A percentile compares a stretch with the other conserved stretches of the same genome.
phyloP scores from a whole-genome alignment of 2,888 invertebrate species.

The Sminthurides aquaticus region DNA sequence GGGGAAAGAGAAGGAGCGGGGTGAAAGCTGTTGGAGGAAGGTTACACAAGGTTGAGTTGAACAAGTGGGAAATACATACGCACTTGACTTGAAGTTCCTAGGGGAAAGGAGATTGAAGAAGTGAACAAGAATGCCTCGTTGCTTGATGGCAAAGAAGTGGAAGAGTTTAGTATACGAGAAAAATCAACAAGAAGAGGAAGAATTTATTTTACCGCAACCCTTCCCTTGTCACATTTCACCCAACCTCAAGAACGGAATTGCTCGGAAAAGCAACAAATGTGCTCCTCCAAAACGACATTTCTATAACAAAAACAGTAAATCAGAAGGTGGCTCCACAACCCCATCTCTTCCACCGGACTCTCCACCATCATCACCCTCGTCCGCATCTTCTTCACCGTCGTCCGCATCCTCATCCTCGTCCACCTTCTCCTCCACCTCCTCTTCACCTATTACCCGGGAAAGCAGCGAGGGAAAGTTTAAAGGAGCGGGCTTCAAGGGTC shows the following conservation, averaged over 20 bases:
- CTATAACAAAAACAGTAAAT: constrained; percentile 3
- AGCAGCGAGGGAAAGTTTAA: neutral
- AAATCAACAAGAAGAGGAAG: constrained; percentile 35
- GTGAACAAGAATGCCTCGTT: constrained; percentile 70
- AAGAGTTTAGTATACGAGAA: constrained; percentile 68
- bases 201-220: constrained; percentile 2
- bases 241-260: neutral
- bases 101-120: neutral
- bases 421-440: constrained; percentile 20
- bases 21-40: too few relatives aligned
- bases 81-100: neutral
- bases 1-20: too few relatives aligned
- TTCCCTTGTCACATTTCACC: neutral
- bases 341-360: neutral
- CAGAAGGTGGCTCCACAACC: neutral
- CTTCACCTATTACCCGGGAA: neutral
- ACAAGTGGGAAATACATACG: neutral
- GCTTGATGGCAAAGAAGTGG: constrained; percentile 94
- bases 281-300: neutral
- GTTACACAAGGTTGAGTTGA: too few relatives aligned
- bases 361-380: constrained; percentile 6
- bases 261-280: neutral
- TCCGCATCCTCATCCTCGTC: constrained; percentile 18
- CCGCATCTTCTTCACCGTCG: neutral
- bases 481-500: neutral